Base-by-base conservation (phyloP, 2,797 vertebrate species). In the Platalea minor region DNA sequence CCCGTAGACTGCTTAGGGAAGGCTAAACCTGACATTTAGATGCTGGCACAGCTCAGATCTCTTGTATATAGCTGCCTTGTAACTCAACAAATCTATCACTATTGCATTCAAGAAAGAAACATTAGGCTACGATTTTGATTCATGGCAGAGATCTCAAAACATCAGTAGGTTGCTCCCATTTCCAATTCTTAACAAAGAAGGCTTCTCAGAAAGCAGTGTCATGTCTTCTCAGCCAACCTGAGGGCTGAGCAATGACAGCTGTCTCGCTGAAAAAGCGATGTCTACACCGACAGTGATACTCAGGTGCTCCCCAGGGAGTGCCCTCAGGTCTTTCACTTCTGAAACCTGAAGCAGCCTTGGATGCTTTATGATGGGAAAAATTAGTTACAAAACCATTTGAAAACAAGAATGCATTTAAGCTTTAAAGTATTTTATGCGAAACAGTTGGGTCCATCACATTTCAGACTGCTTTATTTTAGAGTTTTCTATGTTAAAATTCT, bases 361-460 rank as follows among this genome's bases (percentile, higher is more conserved):
- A 85, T 85, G 79, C 37, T 79, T 50, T 60, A 16, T 51, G 53
- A 50, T 67, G 53, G 74, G 46, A 46, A 85, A 85, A 94, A 60
- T 39, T 23, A 87, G 85, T 54, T 23, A 50, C 11, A 60, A 91
- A 94, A 51, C 46, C 65, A 43, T 45, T 89, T 23, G 46, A 56
- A 91, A 75, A 69, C n/a, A 93, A 53, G 63, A 85, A 78, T n/a
- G 20, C 76, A 43, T 95, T 89, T 88, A 87, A 92, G 28, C n/a
- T 88, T 74, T 51, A 3, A 87, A 87, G 50, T 45, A 31, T 81
- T 91, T 86, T 83, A 65, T 53, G 48, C 25, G 20, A 48, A 93
- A 72, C n/a, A 37, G 21, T 23, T 60, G 75, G 53, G 46, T 41
- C 45, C 61, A 46, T 92, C 64, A 73, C 48, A 83, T 91, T 95